Evolutionary conservation across 2,888 invertebrate genomes (phyloP).

Genomic region (Mamestra brassicae): DNA sequence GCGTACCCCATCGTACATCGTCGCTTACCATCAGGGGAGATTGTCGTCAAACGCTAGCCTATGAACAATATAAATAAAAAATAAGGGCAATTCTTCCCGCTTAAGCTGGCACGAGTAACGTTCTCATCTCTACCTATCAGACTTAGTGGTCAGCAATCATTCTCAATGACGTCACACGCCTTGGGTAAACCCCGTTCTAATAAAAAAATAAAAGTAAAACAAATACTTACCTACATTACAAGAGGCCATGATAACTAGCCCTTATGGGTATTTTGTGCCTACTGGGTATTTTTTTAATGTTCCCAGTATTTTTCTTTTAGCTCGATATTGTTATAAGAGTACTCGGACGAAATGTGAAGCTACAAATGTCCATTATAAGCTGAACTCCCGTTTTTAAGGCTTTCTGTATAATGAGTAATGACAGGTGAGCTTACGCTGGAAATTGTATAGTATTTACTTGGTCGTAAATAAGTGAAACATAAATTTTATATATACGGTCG

Average conservation of each 20-base stretch:
- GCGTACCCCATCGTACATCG: too few relatives aligned
- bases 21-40: too few relatives aligned
- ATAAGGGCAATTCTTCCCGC: too few relatives aligned
- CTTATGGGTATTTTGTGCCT: conserved; percentile 20
- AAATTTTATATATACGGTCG: too few relatives aligned
- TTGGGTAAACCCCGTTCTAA: conserved; percentile 44
- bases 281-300: conserved; percentile 21
- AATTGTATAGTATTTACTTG: too few relatives aligned
- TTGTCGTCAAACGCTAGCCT: too few relatives aligned
- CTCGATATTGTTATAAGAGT: not conserved
- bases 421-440: conserved; percentile 1
- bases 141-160: conserved; percentile 10
- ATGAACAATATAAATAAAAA: too few relatives aligned
- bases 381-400: not conserved
- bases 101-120: not conserved
- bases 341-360: not conserved
- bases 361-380: not conserved
- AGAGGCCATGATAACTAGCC: conserved; percentile 31
- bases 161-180: conserved; percentile 33
- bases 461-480: not conserved
- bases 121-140: conserved; percentile 28
- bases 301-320: not conserved
- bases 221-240: conserved; percentile 22
- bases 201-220: conserved; percentile 17
- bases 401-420: not conserved